Evolutionary conservation across 2,888 invertebrate species (phyloP), one percentile per base, ranked within the genome.

Genomic region (Melieria omissa): DNA sequence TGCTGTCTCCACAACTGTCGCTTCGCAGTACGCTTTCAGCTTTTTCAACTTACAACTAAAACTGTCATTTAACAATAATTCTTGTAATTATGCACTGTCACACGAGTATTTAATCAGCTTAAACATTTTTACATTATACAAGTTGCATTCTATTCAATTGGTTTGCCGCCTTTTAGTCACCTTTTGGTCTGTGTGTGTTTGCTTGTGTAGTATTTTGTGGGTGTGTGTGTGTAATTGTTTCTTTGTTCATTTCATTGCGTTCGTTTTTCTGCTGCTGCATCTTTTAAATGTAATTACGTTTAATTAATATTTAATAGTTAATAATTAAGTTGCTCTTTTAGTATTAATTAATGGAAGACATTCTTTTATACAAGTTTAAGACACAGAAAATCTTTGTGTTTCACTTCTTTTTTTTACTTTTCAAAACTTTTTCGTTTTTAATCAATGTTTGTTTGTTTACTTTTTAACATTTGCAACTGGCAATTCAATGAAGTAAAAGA

Each of bases 361-460:
- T 85, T 85, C 72, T 86, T 85, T 86, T 86, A 86, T 86, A 86
- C 85, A 86, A 86, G 86, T 86, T 86, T 86, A 86, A 86, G 86
- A 86, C 86, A 86, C 86, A 86, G 86, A 86, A 86, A 86, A 84
- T 85, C 82, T 86, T 84, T 82, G 82, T 81, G 75, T 80, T 77
- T 78, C 65, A 72, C 65, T 75, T 67, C 70, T 68, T 57, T 62
- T 79, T 70, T 75, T 66, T 69, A 74, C 72, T 60, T 55, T 74
- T 68, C 75, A 66, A 77, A 77, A 77, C 75, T 73, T 75, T 78
- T 72, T 58, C 10, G 69, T 69, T 66, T 73, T 70, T 66, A 52
- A 46, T 60, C 46, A 1, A 49, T 63, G 46, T 63, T 64, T 65
- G 41, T 74, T 71, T 70, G 29, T 52, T 73, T 71, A 60, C 66